Percentiles rank a stretch among this genome's conserved stretches.
phyloP scores from a whole-genome alignment of 2,113 vertebrate species.

The Gambusia holbrooki region DNA sequence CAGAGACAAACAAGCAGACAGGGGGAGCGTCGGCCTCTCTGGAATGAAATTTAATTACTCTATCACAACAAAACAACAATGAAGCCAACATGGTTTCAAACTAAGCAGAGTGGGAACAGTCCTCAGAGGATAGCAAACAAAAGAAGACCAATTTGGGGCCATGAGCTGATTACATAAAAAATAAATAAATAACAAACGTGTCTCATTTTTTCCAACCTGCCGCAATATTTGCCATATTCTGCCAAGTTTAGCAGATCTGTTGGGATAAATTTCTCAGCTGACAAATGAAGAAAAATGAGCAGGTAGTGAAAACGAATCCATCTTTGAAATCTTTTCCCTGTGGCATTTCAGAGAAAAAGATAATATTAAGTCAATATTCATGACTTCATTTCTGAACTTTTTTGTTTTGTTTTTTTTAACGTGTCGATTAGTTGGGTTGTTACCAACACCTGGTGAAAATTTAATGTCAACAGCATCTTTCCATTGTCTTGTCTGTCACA shows the following conservation, averaged over 20 bases:
- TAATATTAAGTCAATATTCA: no score
- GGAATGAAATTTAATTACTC: constrained; percentile 48
- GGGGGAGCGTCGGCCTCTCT: constrained; percentile 3
- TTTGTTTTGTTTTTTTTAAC: no score
- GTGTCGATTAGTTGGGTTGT: no score
- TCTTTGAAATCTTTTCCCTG: neutral
- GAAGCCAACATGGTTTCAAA: constrained; percentile 24
- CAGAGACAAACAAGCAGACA: constrained; percentile 24
- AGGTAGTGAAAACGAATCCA: neutral
- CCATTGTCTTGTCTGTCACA: no score
- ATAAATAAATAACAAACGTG: no score
- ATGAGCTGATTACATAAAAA: constrained; percentile 16
- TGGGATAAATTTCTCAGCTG: neutral
- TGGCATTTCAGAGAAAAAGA: no score
- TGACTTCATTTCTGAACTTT: no score
- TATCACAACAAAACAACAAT: constrained; percentile 36
- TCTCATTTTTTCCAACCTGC: neutral
- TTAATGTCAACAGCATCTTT: no score
- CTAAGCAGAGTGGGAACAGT: constrained; percentile 11
- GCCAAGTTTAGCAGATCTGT: neutral
- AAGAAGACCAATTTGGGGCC: constrained; percentile 15
- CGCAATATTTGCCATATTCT: neutral
- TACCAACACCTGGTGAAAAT: no score
- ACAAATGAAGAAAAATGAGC: neutral
- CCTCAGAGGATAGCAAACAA: constrained; percentile 35